These are phyloP conservation scores for Helicoverpa assulta DNA, from an alignment of 2,888 invertebrate genomes.

Conservation along the genomic window DNA sequence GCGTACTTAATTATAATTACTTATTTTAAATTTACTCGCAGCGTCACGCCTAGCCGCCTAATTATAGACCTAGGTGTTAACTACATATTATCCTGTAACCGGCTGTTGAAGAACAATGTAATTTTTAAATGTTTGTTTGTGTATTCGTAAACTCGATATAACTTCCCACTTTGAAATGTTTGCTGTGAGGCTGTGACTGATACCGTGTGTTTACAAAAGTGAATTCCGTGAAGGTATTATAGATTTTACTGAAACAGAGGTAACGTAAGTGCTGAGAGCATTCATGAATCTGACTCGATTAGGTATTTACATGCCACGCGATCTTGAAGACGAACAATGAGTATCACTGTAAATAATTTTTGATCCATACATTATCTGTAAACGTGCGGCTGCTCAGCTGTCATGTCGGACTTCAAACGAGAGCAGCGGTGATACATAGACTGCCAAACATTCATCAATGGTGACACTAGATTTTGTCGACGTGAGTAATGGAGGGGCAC, in stretches of 20 bases:
- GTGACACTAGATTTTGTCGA: slow-evolving; percentile 32
- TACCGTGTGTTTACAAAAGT: slow-evolving; percentile 20
- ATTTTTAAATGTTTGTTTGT: slow-evolving; percentile 46
- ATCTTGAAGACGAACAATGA: not conserved
- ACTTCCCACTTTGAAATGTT: slow-evolving; percentile 46
- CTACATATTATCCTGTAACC: slow-evolving; percentile 35
- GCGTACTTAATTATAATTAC: slow-evolving; percentile 56
- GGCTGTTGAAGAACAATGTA: slow-evolving; percentile 26
- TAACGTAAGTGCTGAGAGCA: slow-evolving; percentile 4
- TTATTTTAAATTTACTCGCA: slow-evolving; percentile 65
- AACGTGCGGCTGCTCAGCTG: slow-evolving; percentile 33
- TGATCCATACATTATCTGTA: slow-evolving; percentile 40
- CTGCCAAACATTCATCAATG: slow-evolving; percentile 58
- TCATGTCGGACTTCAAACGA: slow-evolving; percentile 50
- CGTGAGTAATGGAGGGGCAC: slow-evolving; percentile 22
- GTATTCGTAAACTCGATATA: slow-evolving; percentile 33
- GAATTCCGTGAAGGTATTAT: slow-evolving; percentile 11
- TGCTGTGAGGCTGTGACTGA: slow-evolving; percentile 29
- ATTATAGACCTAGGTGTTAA: slow-evolving; percentile 63
- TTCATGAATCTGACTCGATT: slow-evolving; percentile 5
- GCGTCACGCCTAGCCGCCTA: slow-evolving; percentile 64
- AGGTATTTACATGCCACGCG: not conserved
- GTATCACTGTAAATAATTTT: slow-evolving; percentile 28
- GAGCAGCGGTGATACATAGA: slow-evolving; percentile 22
- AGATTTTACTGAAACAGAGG: slow-evolving; percentile 3